phyloP scores from a whole-genome alignment of 2,113 vertebrate genomes.

The Petromus typicus region DNA sequence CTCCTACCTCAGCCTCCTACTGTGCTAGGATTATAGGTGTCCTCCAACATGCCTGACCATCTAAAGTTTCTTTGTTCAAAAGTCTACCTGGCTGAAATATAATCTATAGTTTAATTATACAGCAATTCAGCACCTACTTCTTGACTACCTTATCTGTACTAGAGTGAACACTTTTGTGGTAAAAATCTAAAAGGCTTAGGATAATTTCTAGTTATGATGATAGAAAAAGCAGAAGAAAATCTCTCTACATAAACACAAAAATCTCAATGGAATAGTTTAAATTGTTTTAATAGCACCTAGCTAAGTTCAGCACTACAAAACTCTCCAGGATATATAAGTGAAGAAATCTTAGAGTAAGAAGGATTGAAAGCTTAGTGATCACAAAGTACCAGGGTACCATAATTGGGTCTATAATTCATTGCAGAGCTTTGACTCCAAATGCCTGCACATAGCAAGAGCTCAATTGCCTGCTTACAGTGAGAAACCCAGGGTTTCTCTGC shows the following conservation, averaged over 20 bases:
- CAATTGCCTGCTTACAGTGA: not conserved
- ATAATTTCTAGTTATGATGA: not conserved
- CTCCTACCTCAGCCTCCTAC: not conserved
- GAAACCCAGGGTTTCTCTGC: not conserved
- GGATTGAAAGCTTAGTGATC: not conserved
- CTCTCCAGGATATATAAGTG: not conserved
- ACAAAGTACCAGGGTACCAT: not conserved
- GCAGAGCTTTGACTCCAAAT: not conserved
- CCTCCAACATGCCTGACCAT: not conserved
- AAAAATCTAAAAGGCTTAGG: not conserved
- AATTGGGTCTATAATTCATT: not conserved
- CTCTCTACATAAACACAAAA: not conserved
- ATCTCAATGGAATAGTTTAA: not conserved
- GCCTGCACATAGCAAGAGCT: not conserved
- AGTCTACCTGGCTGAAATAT: conserved; percentile 11
- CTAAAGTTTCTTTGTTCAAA: conserved; percentile 25
- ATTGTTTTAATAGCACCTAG: conserved; percentile 34
- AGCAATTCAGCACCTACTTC: not conserved
- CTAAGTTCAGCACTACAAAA: not conserved
- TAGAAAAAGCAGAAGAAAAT: not conserved
- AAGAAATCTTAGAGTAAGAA: conserved; percentile 19
- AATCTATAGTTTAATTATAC: not conserved
- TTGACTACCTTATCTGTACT: not conserved
- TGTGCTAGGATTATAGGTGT: not conserved
- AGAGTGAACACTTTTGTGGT: not conserved